Evolutionary conservation across 2,888 invertebrate genomes (phyloP), one percentile per base, ranked within the genome.

Genomic region (Amphimallon solstitiale): DNA sequence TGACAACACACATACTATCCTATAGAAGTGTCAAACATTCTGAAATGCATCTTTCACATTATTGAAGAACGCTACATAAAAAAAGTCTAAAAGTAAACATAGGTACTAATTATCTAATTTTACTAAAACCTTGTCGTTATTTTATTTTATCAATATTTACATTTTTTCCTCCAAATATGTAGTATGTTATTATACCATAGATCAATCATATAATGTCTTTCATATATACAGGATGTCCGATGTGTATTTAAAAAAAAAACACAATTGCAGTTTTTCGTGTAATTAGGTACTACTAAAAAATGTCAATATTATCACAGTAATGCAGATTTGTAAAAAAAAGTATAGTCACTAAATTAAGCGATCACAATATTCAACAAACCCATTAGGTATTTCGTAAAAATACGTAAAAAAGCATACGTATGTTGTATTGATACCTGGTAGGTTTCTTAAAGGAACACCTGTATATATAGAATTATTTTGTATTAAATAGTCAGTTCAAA

Each of bases 221-320:
- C 40, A 43, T 43, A 59, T 59, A 59, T 59, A 59, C 56, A 43
- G 56, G 56, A 29, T 59, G 56, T 17, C 19, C 19, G 2, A 19
- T 15, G 12, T 15, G 15, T 29, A 23, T 43, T 23, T 4, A 29
- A 29, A 29, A 34, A 23, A 43, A 59, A 54, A 54, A 9, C 40
- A 59, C 23, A 56, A 59, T 43, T 59, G 38, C 45, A 29, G 29
- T 29, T 29, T 12, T 59, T 51, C 29, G n/a, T 59, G 56, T 15
- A 59, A 59, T 12, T 23, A 43, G 15, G 5, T 29, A 29, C 29
- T 59, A 59, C 15, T 45, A 43, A 23, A 54, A 38, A 59, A 59
- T 43, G 56, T 59, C 43, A 59, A 34, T 59, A 54, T 54, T 59
- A 59, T 59, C 56, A 59, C 56, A 59, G 56, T 59, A 54, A 59